Conservation (phyloP, 2,797 vertebrate genomes). For the Allobates femoralis region DNA sequence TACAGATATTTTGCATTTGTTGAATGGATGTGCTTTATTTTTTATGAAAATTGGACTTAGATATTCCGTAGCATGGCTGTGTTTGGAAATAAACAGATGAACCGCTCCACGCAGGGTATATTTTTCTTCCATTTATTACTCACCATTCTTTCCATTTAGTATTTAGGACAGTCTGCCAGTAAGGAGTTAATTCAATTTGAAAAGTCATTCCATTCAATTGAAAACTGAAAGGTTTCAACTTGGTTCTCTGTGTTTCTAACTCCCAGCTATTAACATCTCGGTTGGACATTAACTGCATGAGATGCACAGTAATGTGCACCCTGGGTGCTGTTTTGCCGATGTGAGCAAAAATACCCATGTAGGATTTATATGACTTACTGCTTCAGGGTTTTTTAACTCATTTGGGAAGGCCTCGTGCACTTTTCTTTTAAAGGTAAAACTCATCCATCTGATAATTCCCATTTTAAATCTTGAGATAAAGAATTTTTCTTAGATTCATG, state of each 20-base stretch:
- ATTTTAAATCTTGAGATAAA: constrained; percentile 54
- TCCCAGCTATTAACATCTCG: constrained; percentile 61
- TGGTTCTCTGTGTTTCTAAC: constrained; percentile 52
- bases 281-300: constrained; percentile 61
- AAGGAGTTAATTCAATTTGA: constrained; percentile 57
- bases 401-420: constrained; percentile 47
- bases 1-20: neutral
- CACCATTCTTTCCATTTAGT: neutral
- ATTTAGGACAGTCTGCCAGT: constrained; percentile 40
- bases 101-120: neutral
- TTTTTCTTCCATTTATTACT: constrained; percentile 5
- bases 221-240: constrained; percentile 52
- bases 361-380: constrained; percentile 62
- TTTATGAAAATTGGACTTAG: neutral
- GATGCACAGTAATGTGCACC: constrained; percentile 57
- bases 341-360: constrained; percentile 60
- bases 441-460: constrained; percentile 59
- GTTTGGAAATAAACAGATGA: neutral
- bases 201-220: constrained; percentile 52
- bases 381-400: constrained; percentile 57
- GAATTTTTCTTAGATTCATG: constrained; percentile 47
- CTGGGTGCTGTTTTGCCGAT: constrained; percentile 59
- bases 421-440: constrained; percentile 60
- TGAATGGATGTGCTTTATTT: neutral
- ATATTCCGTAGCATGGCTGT: neutral